Evolutionary conservation across 2,113 vertebrate species (phyloP).

Genomic region (Sinocyclocheilus grahami): DNA sequence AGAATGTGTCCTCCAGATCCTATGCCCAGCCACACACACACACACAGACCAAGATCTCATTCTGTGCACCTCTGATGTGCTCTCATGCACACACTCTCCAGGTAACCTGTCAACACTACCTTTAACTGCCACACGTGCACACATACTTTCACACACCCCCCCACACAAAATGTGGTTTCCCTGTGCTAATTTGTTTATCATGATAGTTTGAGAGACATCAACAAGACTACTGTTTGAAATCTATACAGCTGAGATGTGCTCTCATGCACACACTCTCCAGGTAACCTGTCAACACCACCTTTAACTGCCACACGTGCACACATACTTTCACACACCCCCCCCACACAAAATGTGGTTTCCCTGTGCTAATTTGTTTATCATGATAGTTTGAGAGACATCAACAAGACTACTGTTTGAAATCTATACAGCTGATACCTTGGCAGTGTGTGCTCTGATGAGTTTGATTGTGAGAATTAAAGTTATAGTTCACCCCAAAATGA

Average conservation of each 20-base stretch:
- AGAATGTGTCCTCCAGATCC: no score
- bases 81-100: slow-evolving; percentile 2
- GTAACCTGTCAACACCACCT: slow-evolving; percentile 19
- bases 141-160: slow-evolving; percentile 2
- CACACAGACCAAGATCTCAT: no score
- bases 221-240: no score
- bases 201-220: no score
- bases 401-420: slow-evolving; percentile 2
- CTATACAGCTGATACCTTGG: not conserved
- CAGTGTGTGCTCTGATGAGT: not conserved
- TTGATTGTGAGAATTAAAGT: not conserved
- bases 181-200: no score
- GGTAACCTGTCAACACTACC: slow-evolving; percentile 18
- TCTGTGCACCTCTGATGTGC: no score
- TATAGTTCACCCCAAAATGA: no score
- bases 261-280: slow-evolving; percentile 4
- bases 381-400: not conserved
- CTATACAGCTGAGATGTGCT: no score
- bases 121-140: not conserved
- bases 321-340: not conserved
- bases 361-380: not conserved
- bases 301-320: not conserved
- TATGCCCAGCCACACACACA: no score
- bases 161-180: no score
- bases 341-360: slow-evolving; percentile 10